These are phyloP conservation scores for Phacellophora camtschatica DNA, from an alignment of 30 jellyfish, hydroid and myxozoan species.

Conservation along the genomic window DNA sequence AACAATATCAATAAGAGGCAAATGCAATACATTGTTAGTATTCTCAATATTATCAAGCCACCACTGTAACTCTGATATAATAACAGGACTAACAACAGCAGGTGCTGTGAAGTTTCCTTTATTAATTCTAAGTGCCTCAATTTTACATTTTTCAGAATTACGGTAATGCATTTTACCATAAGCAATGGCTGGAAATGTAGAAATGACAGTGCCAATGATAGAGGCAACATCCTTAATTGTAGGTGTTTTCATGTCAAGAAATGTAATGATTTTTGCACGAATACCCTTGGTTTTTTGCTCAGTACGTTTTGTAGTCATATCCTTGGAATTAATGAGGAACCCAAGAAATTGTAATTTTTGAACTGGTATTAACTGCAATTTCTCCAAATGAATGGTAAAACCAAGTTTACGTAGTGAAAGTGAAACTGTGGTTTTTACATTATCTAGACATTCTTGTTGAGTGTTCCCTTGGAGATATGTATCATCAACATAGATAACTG, in stretches of 20 bases:
- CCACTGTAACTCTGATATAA: not conserved
- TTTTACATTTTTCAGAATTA: not conserved
- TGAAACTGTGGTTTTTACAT: not conserved
- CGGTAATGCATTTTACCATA: slow-evolving; percentile 28
- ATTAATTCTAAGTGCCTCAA: not conserved
- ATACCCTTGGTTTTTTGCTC: not conserved
- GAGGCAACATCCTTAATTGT: slow-evolving; percentile 24
- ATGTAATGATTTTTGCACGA: not conserved
- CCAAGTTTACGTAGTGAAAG: not conserved
- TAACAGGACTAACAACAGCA: not conserved
- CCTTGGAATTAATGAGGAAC: not conserved
- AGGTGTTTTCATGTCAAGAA: not conserved
- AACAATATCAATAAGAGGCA: slow-evolving; percentile 4
- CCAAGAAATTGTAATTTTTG: not conserved
- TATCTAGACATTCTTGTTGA: not conserved
- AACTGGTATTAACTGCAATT: not conserved
- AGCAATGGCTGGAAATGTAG: slow-evolving; percentile 32
- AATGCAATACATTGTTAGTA: not conserved
- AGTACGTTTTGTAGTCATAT: not conserved
- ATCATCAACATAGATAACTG: slow-evolving; percentile 31
- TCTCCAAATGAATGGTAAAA: not conserved
- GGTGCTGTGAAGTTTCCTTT: slow-evolving; percentile 22
- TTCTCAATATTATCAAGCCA: slow-evolving; percentile 6
- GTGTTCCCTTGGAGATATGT: slow-evolving; percentile 15
- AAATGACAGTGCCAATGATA: slow-evolving; percentile 1